Conservation (phyloP, 2,888 invertebrate species). For the Bugula neritina region DNA sequence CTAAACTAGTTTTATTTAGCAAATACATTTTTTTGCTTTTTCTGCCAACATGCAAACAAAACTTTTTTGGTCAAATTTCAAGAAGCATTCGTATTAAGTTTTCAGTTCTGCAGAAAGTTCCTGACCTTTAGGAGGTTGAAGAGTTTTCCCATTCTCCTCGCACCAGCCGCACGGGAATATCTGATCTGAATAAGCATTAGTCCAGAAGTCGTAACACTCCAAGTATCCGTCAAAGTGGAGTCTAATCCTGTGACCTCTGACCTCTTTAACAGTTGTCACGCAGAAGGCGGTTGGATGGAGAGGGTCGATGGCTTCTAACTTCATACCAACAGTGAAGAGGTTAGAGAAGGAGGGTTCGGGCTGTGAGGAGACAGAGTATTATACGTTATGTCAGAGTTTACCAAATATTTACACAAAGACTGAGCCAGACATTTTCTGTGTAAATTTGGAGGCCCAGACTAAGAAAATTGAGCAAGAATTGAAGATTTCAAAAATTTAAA, state of each 20-base stretch:
- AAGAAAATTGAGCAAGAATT: no score
- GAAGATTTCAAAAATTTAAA: no score
- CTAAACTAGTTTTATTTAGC: no score
- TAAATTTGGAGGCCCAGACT: no score
- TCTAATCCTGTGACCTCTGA: conserved; percentile 74
- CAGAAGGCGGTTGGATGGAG: conserved; percentile 82
- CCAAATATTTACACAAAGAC: no score
- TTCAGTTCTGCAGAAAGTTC: no score
- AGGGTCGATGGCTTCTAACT: conserved; percentile 87
- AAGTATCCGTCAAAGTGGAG: conserved; percentile 87
- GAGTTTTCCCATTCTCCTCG: conserved; percentile 69
- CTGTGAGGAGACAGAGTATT: conserved; percentile 51
- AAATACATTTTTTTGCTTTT: no score
- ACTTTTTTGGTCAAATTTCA: no score
- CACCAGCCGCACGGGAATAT: conserved; percentile 93
- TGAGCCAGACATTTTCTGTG: no score
- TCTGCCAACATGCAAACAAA: no score
- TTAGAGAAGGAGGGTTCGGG: conserved; percentile 69
- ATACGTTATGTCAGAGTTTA: no score
- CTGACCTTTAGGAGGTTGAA: conserved; percentile 71
- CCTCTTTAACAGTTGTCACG: conserved; percentile 71
- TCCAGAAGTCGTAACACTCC: conserved; percentile 85
- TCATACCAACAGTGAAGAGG: conserved; percentile 70
- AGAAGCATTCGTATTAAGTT: no score
- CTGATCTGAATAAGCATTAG: conserved; percentile 81